phyloP scores from a whole-genome alignment of 2,888 invertebrate genomes.

The Rhagophthalmus giganteus region DNA sequence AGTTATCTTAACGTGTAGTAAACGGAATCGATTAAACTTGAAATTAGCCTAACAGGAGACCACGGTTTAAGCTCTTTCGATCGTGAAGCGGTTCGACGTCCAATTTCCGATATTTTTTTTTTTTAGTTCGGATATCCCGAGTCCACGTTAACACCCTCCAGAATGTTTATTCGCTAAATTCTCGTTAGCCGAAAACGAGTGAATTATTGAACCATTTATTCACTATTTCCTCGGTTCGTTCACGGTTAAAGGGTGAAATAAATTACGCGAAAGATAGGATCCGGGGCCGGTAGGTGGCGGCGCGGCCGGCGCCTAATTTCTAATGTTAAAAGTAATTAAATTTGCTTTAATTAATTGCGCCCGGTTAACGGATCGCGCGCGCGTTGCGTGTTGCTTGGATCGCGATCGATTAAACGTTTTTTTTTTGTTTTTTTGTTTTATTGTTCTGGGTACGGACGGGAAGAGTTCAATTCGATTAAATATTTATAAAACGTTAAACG shows the following conservation, averaged over 20 bases:
- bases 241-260: constrained; percentile 34
- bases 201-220: constrained; percentile 45
- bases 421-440: not conserved
- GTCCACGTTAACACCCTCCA: constrained; percentile 23
- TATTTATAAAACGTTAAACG: not conserved
- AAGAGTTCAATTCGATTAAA: no score
- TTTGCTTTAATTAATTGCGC: constrained; percentile 24
- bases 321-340: constrained; percentile 26
- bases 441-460: no score
- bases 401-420: constrained; percentile 13
- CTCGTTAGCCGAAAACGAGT: constrained; percentile 36
- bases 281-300: constrained; percentile 23
- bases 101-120: not conserved
- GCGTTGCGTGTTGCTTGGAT: constrained; percentile 17
- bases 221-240: constrained; percentile 40
- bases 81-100: no score
- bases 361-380: constrained; percentile 12
- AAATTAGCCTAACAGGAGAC: no score
- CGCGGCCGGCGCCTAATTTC: constrained; percentile 19
- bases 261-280: constrained; percentile 37
- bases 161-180: constrained; percentile 29
- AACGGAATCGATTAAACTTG: no score
- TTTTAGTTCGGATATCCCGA: constrained; percentile 9
- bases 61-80: no score
- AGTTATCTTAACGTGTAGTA: no score